Base-by-base conservation (phyloP, 2,888 invertebrate species). In the Dicyrtomina minuta region DNA sequence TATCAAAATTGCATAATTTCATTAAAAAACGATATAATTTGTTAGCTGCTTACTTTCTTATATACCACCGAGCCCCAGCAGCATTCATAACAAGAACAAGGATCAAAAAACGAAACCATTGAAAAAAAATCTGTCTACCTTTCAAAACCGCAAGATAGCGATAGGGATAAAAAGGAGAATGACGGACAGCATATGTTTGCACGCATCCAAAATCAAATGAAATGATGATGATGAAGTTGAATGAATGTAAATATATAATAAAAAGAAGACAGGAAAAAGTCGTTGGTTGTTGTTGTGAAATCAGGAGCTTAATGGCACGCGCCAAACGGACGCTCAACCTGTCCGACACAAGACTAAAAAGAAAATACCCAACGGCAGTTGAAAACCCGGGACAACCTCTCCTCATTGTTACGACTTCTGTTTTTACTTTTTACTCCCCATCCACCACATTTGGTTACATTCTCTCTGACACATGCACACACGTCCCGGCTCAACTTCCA, bases 241-340 rank as follows among this genome's bases (percentile, higher is more conserved):
- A 33, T 33, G 33, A 33, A 8, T 5, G 33, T 33, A 33, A 33
- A 17, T 15, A 20, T 46, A 46, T 17, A 46, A 4, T 4, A 46
- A 20, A 46, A 20, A 33, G 27, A 49, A 26, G 26, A 49, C 20
- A 53, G 39, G 4, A 51, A n/a, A 17, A 8, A 51, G 64, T 64
- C 33, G 20, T 33, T n/a, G n/a, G n/a, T n/a, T n/a, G n/a, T n/a
- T n/a, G n/a, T n/a, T 53, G 2, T 4, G 26, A 27, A 53, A 17
- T 46, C 64, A 64, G 64, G 51, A 64, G 64, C 64, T 64, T 53
- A 53, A 27, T 64, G 64, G 64, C 64, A 33, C 64, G 64, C 39
- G 64, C 64, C 64, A 39, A 64, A 53, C 64, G 64, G 20, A 53
- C 64, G 64, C 51, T 51, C 53, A 64, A 64, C 64, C 51, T 64